Conservation (phyloP, 23 tunicate genomes). For the Phallusia fumigata region DNA sequence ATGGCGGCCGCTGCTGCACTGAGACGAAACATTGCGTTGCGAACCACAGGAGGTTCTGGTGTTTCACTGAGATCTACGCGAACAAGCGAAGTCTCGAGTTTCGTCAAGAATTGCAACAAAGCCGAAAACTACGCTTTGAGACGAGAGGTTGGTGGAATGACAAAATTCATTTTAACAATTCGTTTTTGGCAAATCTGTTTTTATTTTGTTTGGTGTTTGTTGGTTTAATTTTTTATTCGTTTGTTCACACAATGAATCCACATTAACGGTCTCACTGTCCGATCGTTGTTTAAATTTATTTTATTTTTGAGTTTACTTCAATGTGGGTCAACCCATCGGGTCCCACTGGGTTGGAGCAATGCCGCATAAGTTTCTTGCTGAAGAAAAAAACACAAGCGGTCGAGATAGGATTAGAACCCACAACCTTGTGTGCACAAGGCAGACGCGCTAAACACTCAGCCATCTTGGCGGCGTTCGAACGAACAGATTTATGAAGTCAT, state of each 20-base stretch:
- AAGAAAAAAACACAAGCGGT: too few relatives aligned
- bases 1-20: slow-evolving; percentile 34
- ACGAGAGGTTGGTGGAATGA: slow-evolving; percentile 48
- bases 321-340: too few relatives aligned
- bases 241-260: too few relatives aligned
- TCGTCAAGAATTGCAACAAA: slow-evolving; percentile 81
- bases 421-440: too few relatives aligned
- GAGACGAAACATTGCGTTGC: slow-evolving; percentile 8
- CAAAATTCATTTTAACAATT: neutral
- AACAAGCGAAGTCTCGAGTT: slow-evolving; percentile 82
- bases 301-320: neutral
- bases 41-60: neutral
- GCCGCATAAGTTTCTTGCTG: too few relatives aligned
- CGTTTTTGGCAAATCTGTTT: neutral
- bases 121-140: slow-evolving; percentile 56
- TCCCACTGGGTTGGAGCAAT: too few relatives aligned
- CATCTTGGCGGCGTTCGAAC: too few relatives aligned
- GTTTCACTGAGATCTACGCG: slow-evolving; percentile 66
- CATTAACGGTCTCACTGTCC: too few relatives aligned
- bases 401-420: too few relatives aligned
- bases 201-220: neutral
- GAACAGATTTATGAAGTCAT: too few relatives aligned
- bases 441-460: too few relatives aligned
- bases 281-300: neutral
- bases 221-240: too few relatives aligned